Conservation (phyloP, 2,888 invertebrate species). For the Gisinianus flammeolus region DNA sequence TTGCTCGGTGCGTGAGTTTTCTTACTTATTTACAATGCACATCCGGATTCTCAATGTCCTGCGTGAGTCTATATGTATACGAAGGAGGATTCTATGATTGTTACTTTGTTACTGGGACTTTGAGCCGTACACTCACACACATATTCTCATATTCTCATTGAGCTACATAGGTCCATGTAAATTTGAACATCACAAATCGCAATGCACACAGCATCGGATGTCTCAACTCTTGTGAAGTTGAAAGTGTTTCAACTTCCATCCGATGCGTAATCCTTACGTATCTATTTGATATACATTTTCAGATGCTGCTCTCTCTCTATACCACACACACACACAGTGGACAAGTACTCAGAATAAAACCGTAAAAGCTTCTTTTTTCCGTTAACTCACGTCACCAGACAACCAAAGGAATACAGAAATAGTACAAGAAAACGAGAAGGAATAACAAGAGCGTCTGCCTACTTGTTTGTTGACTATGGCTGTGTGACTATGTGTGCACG, state of each 20-base stretch:
- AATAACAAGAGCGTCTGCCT: neutral
- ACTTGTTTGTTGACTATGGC: neutral
- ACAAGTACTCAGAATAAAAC: conserved; percentile 6
- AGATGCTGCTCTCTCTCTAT: too few relatives aligned
- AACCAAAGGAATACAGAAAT: neutral
- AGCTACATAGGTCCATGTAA: neutral
- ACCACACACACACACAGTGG: neutral
- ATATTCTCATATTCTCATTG: neutral
- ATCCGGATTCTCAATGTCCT: conserved; percentile 7
- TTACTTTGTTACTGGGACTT: neutral
- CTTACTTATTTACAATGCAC: conserved; percentile 26
- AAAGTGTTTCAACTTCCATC: neutral
- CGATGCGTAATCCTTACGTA: neutral
- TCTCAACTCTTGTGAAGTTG: conserved; percentile 1
- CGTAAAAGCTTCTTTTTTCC: conserved; percentile 20
- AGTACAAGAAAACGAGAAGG: neutral
- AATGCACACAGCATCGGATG: neutral
- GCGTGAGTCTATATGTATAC: neutral
- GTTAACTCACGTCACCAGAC: neutral
- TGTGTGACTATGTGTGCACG: too few relatives aligned
- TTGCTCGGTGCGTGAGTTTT: conserved; percentile 21
- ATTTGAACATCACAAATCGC: conserved; percentile 5
- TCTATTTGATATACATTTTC: too few relatives aligned
- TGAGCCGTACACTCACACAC: too few relatives aligned
- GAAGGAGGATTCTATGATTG: conserved; percentile 6